Percentiles rank a stretch among this genome's conserved stretches.
These are phyloP conservation scores for Thalassophryne amazonica DNA, from an alignment of 2,797 vertebrate genomes.

Conservation along the genomic window DNA sequence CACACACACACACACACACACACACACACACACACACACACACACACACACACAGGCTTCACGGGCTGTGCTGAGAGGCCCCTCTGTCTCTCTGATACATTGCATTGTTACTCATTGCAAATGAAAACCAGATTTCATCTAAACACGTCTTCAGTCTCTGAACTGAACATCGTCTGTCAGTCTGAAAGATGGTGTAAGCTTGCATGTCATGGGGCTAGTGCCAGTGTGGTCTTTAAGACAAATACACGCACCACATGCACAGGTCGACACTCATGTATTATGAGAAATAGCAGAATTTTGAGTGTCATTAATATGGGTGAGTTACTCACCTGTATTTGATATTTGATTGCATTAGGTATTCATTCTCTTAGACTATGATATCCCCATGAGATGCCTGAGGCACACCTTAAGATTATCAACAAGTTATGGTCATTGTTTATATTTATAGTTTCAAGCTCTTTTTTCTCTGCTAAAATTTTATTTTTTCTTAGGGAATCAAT, in stretches of 20 bases:
- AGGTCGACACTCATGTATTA: conserved; percentile 1
- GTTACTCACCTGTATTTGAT: conserved; percentile 39
- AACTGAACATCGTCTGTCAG: conserved; percentile 59
- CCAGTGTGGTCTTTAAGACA: conserved; percentile 48
- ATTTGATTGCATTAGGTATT: conserved; percentile 65
- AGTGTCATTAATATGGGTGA: conserved; percentile 45
- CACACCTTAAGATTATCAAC: neutral
- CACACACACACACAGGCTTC: conserved; percentile 39
- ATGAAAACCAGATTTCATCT: conserved; percentile 72
- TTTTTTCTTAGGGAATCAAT: too few relatives aligned
- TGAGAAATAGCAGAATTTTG: conserved; percentile 15
- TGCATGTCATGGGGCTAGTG: conserved; percentile 53
- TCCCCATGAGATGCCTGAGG: conserved; percentile 3
- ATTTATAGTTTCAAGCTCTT: too few relatives aligned
- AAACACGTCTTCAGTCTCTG: conserved; percentile 57
- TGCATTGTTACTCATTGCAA: conserved; percentile 60
- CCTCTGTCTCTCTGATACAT: conserved; percentile 52
- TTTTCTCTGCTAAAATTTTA: too few relatives aligned
- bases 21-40: neutral
- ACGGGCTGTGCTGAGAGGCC: conserved; percentile 55
- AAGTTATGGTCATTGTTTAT: conserved; percentile 14
- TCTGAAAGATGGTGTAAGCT: conserved; percentile 47
- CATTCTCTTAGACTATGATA: conserved; percentile 18
- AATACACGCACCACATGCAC: conserved; percentile 16
- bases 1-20: neutral